Percentiles rank a stretch among this genome's conserved stretches.
Conservation (phyloP, 1,140 invertebrate genomes). For the Drosophila subpulchrella region DNA sequence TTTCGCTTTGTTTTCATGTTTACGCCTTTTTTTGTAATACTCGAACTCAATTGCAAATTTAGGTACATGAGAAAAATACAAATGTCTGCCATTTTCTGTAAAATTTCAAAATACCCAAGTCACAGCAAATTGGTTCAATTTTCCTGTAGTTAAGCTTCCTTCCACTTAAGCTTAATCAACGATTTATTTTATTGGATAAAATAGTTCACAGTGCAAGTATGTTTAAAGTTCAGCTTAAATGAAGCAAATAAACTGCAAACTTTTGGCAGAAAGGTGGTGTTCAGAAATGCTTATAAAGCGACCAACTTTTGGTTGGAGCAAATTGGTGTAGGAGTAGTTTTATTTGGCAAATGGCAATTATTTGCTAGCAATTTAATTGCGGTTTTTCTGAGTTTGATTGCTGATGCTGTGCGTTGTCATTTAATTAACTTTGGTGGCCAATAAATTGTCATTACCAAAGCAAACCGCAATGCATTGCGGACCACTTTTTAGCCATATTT, state of each 20-base stretch:
- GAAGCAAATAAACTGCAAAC: slow-evolving; percentile 40
- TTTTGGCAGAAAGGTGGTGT: slow-evolving; percentile 45
- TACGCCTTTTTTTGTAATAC: slow-evolving; percentile 12
- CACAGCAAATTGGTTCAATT: slow-evolving; percentile 7
- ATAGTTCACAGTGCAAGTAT: slow-evolving; percentile 13
- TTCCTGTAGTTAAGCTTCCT: slow-evolving; percentile 20
- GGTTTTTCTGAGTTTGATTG: slow-evolving; percentile 20
- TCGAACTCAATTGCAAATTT: slow-evolving; percentile 37
- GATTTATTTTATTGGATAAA: slow-evolving; percentile 29
- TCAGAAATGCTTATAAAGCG: slow-evolving; percentile 41
- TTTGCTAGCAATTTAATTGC: slow-evolving; percentile 24
- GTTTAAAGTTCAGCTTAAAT: slow-evolving; percentile 18
- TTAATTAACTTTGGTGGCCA: slow-evolving; percentile 66
- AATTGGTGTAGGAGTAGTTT: too few relatives aligned
- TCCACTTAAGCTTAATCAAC: slow-evolving; percentile 11
- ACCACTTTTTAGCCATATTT: slow-evolving; percentile 40
- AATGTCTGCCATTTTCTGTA: background rate
- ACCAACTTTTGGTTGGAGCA: slow-evolving; percentile 5
- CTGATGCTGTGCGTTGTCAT: slow-evolving; percentile 37
- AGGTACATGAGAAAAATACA: slow-evolving; percentile 16
- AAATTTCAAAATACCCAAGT: background rate
- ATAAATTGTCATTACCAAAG: slow-evolving; percentile 60
- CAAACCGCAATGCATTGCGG: slow-evolving; percentile 58
- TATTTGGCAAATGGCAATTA: background rate
- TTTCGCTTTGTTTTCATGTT: slow-evolving; percentile 24